Evolutionary conservation across 2,888 invertebrate species (phyloP), one percentile per base, ranked within the genome.

Genomic region (Microctonus brassicae): DNA sequence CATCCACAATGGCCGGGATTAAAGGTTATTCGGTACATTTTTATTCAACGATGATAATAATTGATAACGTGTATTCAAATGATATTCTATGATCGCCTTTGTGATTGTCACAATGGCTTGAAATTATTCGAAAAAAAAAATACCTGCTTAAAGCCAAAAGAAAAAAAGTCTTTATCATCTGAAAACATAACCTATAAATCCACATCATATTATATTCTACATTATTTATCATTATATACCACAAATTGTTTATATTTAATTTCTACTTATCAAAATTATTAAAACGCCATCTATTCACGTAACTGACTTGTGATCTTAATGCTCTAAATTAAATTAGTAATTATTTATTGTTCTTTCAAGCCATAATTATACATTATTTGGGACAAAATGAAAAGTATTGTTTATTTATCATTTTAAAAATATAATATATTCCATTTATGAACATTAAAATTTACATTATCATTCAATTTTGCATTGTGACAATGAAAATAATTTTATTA

Each of bases 1-100:
- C 75, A 78, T 80, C 76, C 76, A 73, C 78, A 73, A 87, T 87
- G 87, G 87, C 85, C 76, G 87, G 87, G 77, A 86, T 88, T 75
- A 87, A 87, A 87, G 87, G 87, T 87, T 83, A 81, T 78, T 83
- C 69, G 71, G 71, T 77, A 73, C 65, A 76, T 68, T 76, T 66
- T 47, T 47, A 47, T 47, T 4, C 17, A 47, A 47, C 6, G 9
- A 47, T 47, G 5, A 47, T 47, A n/a, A n/a, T n/a, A n/a, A n/a
- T n/a, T n/a, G n/a, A n/a, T n/a, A n/a, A n/a, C 47, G 47, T 17
- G 17, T 3, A 20, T 47, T n/a, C 7, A 9, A 47, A 47, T 7
- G n/a, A 17, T 7, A 47, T 47, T 17, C 5, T 7, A 9, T 5
- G 20, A 47, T 47, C 6, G 6, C 17, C 17, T 7, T 7, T 17